Evolutionary conservation across 2,113 vertebrate genomes (phyloP), one percentile per base, ranked within the genome.

Genomic region (Petrocephalus microphthalmus): DNA sequence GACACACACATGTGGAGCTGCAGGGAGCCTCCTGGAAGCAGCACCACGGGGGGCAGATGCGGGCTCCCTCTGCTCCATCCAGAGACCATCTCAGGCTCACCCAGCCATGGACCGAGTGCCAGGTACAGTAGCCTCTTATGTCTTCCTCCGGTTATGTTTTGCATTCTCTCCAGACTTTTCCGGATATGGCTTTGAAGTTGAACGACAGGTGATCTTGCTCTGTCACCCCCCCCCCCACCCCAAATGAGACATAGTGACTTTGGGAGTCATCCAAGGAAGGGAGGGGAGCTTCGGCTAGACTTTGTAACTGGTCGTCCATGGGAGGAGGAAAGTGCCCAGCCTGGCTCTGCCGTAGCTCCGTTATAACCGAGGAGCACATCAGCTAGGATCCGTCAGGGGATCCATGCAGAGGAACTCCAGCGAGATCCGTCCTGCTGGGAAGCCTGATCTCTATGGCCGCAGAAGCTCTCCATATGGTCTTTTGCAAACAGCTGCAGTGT

Each of bases 91-190:
- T 86, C 84, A 54, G 84, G n/a, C 15, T 29, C 60, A 88, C 85
- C 47, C 74, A 78, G 84, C 90, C 87, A 92, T 90, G 90, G 89
- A 88, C 89, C 87, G 89, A 87, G 88, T 89, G 89, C 89, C 90
- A 92, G 92, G 94, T 87, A 87, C 87, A 53, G 25, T 74, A 47
- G 54, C 51, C 17, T n/a, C 57, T 71, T 67, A 87, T 71, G n/a
- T 25, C 45, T 60, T 51, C 29, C 56, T 49, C 19, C 37, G 19
- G 51, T 2, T 54, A 33, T 54, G 51, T 54, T 85, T 20, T 56
- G 51, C 52, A 29, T 42, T 85, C 49, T 33, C 33, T 49, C 84
- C n/a, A 33, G 83, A 85, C 25, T 29, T n/a, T 85, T 85, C 20
- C n/a, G 7, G 33, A 74, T 74, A 15, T 29, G 83, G 51, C 33